These are phyloP conservation scores for Galaxias olidus DNA, from an alignment of 2,797 vertebrate genomes.

Conservation along the genomic window DNA sequence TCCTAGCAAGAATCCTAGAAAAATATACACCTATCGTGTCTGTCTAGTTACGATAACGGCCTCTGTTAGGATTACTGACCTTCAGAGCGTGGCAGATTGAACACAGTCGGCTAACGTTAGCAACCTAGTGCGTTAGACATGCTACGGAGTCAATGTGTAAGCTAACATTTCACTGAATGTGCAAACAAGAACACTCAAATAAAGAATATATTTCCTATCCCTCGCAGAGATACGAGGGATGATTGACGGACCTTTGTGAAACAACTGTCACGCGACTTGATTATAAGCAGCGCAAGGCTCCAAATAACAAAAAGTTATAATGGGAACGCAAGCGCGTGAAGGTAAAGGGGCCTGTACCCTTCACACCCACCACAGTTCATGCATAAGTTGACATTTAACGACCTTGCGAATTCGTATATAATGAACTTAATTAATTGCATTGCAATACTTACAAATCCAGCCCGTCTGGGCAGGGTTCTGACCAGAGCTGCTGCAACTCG, in stretches of 20 bases:
- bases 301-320: conserved; percentile 2
- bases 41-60: conserved; percentile 21
- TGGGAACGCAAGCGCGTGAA: neutral
- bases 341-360: conserved; percentile 59
- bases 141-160: no score
- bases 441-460: conserved; percentile 82
- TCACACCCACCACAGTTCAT: conserved; percentile 43
- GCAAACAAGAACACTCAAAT: neutral
- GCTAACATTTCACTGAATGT: no score
- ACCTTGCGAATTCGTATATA: neutral
- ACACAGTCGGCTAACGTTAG: conserved; percentile 47
- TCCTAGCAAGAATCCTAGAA: no score
- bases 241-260: no score
- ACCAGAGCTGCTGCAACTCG: conserved; percentile 87
- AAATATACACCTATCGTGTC: no score
- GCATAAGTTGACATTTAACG: conserved; percentile 10
- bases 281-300: no score
- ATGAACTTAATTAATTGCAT: fast-evolving
- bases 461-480: conserved; percentile 83
- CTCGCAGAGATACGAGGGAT: neutral
- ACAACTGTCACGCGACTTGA: no score
- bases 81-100: conserved; percentile 71
- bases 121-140: no score
- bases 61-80: conserved; percentile 70
- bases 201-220: neutral